phyloP scores from a whole-genome alignment of 2,888 invertebrate species.

The Pteria penguin region DNA sequence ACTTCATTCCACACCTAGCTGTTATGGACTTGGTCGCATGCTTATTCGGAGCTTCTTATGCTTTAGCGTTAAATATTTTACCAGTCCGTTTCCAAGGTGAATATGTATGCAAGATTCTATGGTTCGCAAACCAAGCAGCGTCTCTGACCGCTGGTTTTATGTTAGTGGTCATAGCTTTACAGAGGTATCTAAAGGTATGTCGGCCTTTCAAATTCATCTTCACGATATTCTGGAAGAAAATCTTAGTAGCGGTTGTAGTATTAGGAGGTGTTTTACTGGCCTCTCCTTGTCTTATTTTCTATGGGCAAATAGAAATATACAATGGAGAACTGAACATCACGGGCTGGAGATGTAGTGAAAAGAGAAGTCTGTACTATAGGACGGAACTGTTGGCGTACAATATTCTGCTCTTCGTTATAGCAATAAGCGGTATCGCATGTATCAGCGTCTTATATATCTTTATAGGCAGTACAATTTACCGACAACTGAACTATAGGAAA shows the following conservation, averaged over 20 bases:
- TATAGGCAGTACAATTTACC: conserved; percentile 22
- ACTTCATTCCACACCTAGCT: conserved; percentile 29
- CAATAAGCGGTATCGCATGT: conserved; percentile 2
- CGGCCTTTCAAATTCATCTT: conserved; percentile 26
- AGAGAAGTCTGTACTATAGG: not conserved
- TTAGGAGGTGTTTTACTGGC: conserved; percentile 4
- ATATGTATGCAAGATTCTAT: conserved; percentile 25
- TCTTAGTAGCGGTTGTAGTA: not conserved
- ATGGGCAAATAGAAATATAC: conserved; percentile 16
- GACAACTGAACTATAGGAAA: conserved; percentile 16
- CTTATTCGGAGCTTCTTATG: conserved; percentile 18
- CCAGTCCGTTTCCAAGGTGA: conserved; percentile 20
- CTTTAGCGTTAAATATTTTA: conserved; percentile 21
- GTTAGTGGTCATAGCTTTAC: conserved; percentile 27
- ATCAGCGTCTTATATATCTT: conserved; percentile 14
- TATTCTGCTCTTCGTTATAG: conserved; percentile 7
- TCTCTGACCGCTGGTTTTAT: conserved; percentile 21
- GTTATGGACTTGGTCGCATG: conserved; percentile 23
- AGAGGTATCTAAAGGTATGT: conserved; percentile 26
- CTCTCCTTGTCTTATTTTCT: conserved; percentile 15
- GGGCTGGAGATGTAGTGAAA: conserved; percentile 19
- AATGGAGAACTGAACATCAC: conserved; percentile 6
- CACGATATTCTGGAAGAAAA: conserved; percentile 19
- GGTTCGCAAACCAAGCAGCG: conserved; percentile 24
- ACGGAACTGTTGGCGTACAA: conserved; percentile 16